Base-by-base conservation (phyloP, 2,797 vertebrate species). In the Sitta carolinensis region DNA sequence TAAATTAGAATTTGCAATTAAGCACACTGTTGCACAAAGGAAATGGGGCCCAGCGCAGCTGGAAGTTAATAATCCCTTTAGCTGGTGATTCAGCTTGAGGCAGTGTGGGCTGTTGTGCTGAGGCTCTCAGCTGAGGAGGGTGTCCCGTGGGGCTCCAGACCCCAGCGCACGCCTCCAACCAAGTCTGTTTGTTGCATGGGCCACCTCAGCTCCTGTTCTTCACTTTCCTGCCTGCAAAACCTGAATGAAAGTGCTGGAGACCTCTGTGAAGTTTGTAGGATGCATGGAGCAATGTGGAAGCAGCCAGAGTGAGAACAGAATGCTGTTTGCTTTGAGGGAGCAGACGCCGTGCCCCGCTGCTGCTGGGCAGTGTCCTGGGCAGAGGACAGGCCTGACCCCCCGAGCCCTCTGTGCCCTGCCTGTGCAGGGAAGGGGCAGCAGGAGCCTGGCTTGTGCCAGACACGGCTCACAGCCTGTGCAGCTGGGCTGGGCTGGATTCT, bases 1-100 rank as follows among this genome's bases (percentile, higher is more conserved):
- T 87, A 92, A 95, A 92, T 92, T 51, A 78, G 82, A 87, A 55
- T 59, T 64, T 91, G 82, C 95, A 95, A 81, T 95, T 95, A 93
- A 86, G 54, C 87, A 93, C 47, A 10, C 59, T 92, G 84, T 75
- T 84, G 90, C 89, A 88, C 93, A 90, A 94, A 91, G 92, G 96
- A 94, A 94, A 82, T 91, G 26, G 66, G 93, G 80, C 95, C 70
- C 66, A 91, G 43, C n/a, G 3, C 91, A 94, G 95, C 95, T 96
- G 96, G 93, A 94, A 84, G 91, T 90, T 84, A 89, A 63, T 91
- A 90, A 86, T 95, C 87, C 74, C 51, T 88, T 84, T 69, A 79
- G 76, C 36, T 40, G 84, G 91, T 80, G 89, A 72, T 68, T 87
- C 83, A 79, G 81, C 21, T 38, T 1, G 27, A 26, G 90, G 91